Conservation (phyloP, 2,113 vertebrate genomes). For the Trematomus loennbergii region DNA sequence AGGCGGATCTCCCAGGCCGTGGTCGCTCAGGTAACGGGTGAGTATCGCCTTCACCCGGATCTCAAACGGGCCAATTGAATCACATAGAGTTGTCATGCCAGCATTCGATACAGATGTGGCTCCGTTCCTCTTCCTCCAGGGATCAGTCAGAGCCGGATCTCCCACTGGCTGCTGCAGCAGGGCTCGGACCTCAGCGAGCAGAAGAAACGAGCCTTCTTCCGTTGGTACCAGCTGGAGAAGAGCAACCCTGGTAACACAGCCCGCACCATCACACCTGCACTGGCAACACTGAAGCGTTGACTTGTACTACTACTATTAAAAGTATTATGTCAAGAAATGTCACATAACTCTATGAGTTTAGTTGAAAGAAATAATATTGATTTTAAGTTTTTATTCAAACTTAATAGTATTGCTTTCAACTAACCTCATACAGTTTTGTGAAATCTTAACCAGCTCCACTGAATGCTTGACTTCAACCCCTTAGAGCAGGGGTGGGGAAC, state of each 20-base stretch:
- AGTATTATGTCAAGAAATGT: no score
- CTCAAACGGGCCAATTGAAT: not conserved
- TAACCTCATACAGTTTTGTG: no score
- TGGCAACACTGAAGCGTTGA: no score
- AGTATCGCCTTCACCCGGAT: constrained; percentile 16
- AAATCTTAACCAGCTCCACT: not conserved
- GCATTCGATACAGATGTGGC: not conserved
- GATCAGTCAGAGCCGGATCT: constrained; percentile 99
- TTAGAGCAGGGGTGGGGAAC: no score
- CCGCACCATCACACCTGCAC: not conserved
- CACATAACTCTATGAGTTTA: no score
- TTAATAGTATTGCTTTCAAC: no score
- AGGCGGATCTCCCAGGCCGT: constrained; percentile 98
- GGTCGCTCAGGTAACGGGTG: constrained; percentile 99
- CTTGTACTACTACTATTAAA: no score
- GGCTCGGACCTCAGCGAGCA: constrained; percentile 98
- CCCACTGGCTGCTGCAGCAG: constrained; percentile 98
- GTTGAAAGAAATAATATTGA: no score
- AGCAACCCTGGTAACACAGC: constrained; percentile 90
- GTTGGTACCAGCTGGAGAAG: constrained; percentile 99
- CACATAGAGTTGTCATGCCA: not conserved
- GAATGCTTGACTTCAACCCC: not conserved
- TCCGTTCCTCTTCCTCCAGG: constrained; percentile 77
- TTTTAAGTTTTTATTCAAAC: no score
- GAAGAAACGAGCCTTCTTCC: constrained; percentile 98